Evolutionary conservation across 2,888 invertebrate genomes (phyloP).

Genomic region (Blastobasis adustella): DNA sequence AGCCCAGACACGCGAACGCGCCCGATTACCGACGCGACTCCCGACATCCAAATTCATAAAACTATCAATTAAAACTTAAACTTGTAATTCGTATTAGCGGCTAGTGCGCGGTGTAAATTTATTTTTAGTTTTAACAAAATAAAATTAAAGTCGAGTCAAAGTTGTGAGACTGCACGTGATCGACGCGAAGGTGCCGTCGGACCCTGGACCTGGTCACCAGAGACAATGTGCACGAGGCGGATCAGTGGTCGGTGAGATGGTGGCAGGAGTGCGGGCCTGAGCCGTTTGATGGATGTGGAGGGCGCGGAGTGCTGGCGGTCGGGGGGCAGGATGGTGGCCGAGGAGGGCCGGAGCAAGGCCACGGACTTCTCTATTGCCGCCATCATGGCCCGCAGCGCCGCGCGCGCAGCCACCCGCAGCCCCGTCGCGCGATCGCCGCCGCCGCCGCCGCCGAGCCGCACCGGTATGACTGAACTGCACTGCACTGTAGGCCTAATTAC

Average conservation of each 20-base stretch:
- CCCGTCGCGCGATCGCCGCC: constrained; percentile 62
- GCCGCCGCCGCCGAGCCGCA: constrained; percentile 20
- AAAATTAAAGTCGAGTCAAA: not conserved
- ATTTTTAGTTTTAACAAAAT: no score
- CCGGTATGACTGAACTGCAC: constrained; percentile 54
- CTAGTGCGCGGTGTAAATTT: no score
- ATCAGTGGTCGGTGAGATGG: constrained; percentile 40
- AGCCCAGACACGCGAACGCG: no score
- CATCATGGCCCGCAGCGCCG: constrained; percentile 86
- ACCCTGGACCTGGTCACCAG: not conserved
- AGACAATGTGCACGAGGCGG: constrained; percentile 42
- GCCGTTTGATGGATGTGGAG: constrained; percentile 69
- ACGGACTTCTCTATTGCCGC: constrained; percentile 98
- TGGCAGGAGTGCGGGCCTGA: constrained; percentile 26
- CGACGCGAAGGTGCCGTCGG: not conserved
- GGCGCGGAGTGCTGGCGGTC: constrained; percentile 58
- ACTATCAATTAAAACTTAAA: no score
- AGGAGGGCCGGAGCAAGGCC: constrained; percentile 75
- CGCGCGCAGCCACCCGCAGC: constrained; percentile 50
- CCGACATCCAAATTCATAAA: no score
- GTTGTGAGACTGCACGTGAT: constrained; percentile 4
- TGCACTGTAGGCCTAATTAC: no score
- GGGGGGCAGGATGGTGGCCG: constrained; percentile 64
- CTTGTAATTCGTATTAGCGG: no score
- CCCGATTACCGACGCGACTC: no score